Evolutionary conservation across 1,140 invertebrate species (phyloP), one percentile per base, ranked within the genome.

Genomic region (Halesus radiatus): DNA sequence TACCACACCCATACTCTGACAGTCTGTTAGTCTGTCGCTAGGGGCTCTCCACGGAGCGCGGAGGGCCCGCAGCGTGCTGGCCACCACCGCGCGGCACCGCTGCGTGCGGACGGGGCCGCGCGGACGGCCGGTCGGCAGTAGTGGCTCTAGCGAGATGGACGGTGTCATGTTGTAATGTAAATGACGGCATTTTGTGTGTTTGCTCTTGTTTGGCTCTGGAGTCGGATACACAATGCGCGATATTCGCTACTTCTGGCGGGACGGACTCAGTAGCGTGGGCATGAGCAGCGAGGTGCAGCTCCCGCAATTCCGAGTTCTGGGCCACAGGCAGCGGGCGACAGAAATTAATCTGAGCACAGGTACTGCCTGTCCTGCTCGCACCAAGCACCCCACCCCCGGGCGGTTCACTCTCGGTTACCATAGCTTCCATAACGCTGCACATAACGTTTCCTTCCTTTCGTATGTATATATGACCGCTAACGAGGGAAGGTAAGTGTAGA

Each of bases 161-260:
- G 80, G 80, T 81, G 80, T 81, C 74, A 81, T 81, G 80, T 81
- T 81, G 80, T 79, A 79, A 83, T 83, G 89, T 90, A 89, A 90
- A 89, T 90, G 89, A 90, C 89, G 89, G 88, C 88, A 87, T 89
- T 90, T 89, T 90, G 88, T 89, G 87, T 90, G 88, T 90, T 90
- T 90, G 88, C 88, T 83, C 81, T 82, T 78, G 81, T 89, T 90
- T 89, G 88, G 88, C 88, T 90, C 88, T 89, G 88, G 88, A 96
- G 96, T 98, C 94, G 97, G 97, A 92, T 98, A 98, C 94, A 97
- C 96, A 92, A 98, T 97, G 94, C 95, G 94, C 92, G 97, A 98
- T 94, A 98, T 98, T 92, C 94, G 95, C 89, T 98, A 98, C 93
- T 96, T 95, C 92, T 98, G 97, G 97, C 94, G 94, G 90, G 93